Base-by-base conservation (phyloP, 2,888 invertebrate genomes). In the Octonoba sinensis region DNA sequence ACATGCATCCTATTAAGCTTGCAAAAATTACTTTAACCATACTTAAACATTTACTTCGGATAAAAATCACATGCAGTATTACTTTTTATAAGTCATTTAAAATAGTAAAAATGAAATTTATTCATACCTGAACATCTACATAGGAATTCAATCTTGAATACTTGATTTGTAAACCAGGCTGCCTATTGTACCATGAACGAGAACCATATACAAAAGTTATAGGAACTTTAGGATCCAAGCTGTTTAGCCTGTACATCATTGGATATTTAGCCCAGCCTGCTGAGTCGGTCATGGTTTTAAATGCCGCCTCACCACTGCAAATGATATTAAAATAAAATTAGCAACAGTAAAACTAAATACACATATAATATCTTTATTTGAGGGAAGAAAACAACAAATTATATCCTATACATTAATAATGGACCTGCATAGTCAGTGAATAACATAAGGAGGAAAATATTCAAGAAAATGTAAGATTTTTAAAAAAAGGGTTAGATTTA, bases 211-310 rank as follows among this genome's bases (percentile, higher is more conserved):
- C 90, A 85, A 97, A 91, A 16, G 97, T 96, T 85, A 97, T 92
- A 0, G 96, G 95, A 83, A 97, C 91, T 75, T 92, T 89, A 1
- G 91, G 87, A 77, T 91, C 90, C 64, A 97, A 89, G 84, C 92
- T 90, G 83, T 92, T 91, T 77, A 96, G 92, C 70, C 98, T 91
- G 74, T 92, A 91, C 16, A 95, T 91, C 93, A 99, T 96, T 0
- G 99, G 99, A 90, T 95, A 91, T 89, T 96, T 96, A 0, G 99
- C 97, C 97, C 97, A 99, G 8, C 97, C 98, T 88, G 95, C 95
- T 13, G 93, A 92, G 49, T 91, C 91, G 92, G 95, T 95, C 91
- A 98, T 92, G 0, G 93, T 90, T 88, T 94, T 96, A 90, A 98
- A 99, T 0, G 96, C 96, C 85, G 93, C 92, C 89, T 97, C 97